Conservation (phyloP, 1,140 invertebrate genomes). For the Chymomyza costata region DNA sequence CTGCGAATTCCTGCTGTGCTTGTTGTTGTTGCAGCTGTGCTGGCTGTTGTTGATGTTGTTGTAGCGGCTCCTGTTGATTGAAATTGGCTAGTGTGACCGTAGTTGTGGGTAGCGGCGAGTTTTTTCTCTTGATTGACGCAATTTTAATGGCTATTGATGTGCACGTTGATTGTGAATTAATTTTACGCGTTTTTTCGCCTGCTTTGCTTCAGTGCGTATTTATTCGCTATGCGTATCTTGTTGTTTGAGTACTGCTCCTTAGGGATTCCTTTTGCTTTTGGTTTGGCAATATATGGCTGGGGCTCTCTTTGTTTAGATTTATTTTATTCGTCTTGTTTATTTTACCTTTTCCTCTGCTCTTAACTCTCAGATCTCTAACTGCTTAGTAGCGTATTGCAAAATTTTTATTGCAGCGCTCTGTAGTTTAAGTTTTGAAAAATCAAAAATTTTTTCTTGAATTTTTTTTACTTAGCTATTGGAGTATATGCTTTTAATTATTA, state of each 20-base stretch:
- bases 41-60: slow-evolving; percentile 17
- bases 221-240: neutral
- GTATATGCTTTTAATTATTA: slow-evolving; percentile 16
- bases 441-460: slow-evolving; percentile 1
- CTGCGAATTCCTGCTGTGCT: slow-evolving; percentile 15
- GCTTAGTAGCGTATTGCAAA: too few relatives aligned
- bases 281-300: neutral
- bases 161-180: slow-evolving; percentile 45
- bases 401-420: too few relatives aligned
- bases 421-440: too few relatives aligned
- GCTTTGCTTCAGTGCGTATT: slow-evolving; percentile 1
- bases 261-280: slow-evolving; percentile 17
- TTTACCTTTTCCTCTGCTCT: slow-evolving; percentile 1
- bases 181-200: slow-evolving; percentile 12
- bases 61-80: slow-evolving; percentile 29
- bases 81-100: slow-evolving; percentile 54
- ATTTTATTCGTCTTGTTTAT: slow-evolving; percentile 5
- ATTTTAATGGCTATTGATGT: slow-evolving; percentile 64
- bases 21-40: slow-evolving; percentile 27
- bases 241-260: slow-evolving; percentile 3
- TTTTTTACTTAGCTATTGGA: slow-evolving; percentile 10
- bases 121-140: slow-evolving; percentile 73
- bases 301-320: slow-evolving; percentile 9
- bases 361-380: too few relatives aligned
- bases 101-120: slow-evolving; percentile 57